Percentiles rank a stretch among this genome's conserved stretches.
Conservation (phyloP, 2,113 vertebrate genomes). For the Chlorodrepanis virens region DNA sequence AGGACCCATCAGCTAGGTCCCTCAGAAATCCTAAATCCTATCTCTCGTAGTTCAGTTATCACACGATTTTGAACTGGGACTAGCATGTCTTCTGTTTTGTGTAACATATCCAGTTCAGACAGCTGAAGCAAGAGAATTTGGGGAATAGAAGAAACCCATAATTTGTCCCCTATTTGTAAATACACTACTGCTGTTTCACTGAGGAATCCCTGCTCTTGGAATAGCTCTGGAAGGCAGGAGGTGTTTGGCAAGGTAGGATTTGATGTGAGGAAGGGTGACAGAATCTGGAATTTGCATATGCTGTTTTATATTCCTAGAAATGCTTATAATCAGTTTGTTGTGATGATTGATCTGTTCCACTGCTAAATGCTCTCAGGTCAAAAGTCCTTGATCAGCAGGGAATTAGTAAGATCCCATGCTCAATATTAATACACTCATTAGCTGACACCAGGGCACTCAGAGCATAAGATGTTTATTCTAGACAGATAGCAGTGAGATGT, state of each 20-base stretch:
- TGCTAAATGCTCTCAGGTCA: neutral
- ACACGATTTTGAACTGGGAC: neutral
- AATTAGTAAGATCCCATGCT: neutral
- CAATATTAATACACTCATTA: neutral
- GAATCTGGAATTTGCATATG: neutral
- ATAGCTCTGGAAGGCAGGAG: neutral
- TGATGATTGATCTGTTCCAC: neutral
- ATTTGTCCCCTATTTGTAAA: neutral
- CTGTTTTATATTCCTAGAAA: neutral
- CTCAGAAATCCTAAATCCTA: neutral
- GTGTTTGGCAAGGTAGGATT: accelerated
- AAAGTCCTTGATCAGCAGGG: neutral
- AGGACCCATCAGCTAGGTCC: neutral
- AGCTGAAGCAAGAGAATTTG: neutral
- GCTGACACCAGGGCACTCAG: neutral
- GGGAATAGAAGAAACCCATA: neutral
- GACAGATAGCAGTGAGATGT: neutral
- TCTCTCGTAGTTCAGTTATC: neutral
- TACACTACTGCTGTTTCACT: neutral
- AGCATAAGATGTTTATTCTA: neutral
- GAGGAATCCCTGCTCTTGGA: neutral
- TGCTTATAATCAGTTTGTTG: neutral
- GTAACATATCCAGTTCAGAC: neutral
- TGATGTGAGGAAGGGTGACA: neutral
- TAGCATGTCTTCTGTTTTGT: neutral